Percentiles rank a stretch among this genome's conserved stretches.
phyloP scores from a whole-genome alignment of 2,888 invertebrate species.

The Antitype chi region DNA sequence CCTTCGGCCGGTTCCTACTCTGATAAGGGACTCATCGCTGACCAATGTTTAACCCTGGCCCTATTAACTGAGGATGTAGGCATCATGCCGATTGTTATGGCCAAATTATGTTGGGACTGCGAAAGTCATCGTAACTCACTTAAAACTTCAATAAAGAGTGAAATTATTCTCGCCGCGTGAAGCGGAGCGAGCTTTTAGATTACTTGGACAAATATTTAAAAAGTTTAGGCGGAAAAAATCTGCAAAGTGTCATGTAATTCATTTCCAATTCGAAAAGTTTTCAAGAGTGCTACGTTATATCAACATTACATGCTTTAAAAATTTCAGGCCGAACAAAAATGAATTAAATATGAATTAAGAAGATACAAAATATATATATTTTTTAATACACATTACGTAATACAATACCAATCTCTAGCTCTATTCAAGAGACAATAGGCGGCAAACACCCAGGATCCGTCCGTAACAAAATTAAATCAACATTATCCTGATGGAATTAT shows the following conservation, averaged over 20 bases:
- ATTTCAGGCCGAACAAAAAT: constrained; percentile 14
- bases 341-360: constrained; percentile 11
- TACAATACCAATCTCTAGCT: constrained; percentile 84
- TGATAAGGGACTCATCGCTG: constrained; percentile 83
- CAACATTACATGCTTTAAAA: constrained; percentile 8
- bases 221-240: constrained; percentile 19
- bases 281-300: background rate
- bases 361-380: constrained; percentile 40
- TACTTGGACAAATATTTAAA: constrained; percentile 30
- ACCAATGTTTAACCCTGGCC: constrained; percentile 87
- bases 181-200: constrained; percentile 46
- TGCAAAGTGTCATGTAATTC: constrained; percentile 24
- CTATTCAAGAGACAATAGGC: constrained; percentile 79
- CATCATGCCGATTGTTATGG: constrained; percentile 66
- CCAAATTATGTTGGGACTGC: constrained; percentile 51
- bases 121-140: constrained; percentile 40
- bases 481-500: constrained; percentile 76
- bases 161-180: constrained; percentile 18
- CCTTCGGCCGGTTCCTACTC: constrained; percentile 87
- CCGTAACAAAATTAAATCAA: constrained; percentile 71
- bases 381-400: constrained; percentile 78
- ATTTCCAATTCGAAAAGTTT: constrained; percentile 10
- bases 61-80: constrained; percentile 83
- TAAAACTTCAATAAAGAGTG: constrained; percentile 35
- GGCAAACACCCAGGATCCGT: constrained; percentile 78